Evolutionary conservation across 2,113 vertebrate genomes (phyloP).

Genomic region (Microcebus ravelobensis): DNA sequence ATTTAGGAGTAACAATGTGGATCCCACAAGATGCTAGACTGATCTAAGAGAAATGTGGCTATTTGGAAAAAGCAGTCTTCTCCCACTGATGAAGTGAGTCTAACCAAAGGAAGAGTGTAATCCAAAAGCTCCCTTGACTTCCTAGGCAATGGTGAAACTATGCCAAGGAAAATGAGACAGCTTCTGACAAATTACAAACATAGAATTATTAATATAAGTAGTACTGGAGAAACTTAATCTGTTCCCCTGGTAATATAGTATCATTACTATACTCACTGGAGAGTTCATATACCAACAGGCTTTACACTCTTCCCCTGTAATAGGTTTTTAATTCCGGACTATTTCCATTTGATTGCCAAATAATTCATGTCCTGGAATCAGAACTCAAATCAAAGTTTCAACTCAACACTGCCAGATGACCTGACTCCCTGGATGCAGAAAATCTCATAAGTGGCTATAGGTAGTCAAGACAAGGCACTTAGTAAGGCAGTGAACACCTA

Average conservation of each 20-base stretch:
- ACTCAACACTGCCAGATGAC: neutral
- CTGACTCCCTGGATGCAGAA: neutral
- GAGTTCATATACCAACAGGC: neutral
- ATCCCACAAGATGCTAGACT: neutral
- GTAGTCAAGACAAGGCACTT: neutral
- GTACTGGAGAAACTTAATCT: neutral
- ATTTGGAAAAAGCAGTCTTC: neutral
- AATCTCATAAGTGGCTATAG: neutral
- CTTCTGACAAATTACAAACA: neutral
- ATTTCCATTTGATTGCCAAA: neutral
- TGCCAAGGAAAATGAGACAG: slow-evolving; percentile 15
- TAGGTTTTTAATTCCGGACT: neutral
- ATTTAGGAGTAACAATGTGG: neutral
- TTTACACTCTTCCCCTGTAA: neutral
- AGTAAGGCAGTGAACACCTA: neutral
- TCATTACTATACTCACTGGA: neutral
- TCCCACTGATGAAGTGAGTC: neutral
- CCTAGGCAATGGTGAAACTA: neutral
- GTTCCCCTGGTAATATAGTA: neutral
- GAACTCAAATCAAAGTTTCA: neutral
- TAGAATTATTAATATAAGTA: neutral
- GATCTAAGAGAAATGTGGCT: slow-evolving; percentile 15
- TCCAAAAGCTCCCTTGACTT: neutral
- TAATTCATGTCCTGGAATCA: neutral
- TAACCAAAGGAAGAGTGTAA: neutral